Evolutionary conservation across 2,888 invertebrate genomes (phyloP), one percentile per base, ranked within the genome.

Genomic region (Aricia artaxerxes): DNA sequence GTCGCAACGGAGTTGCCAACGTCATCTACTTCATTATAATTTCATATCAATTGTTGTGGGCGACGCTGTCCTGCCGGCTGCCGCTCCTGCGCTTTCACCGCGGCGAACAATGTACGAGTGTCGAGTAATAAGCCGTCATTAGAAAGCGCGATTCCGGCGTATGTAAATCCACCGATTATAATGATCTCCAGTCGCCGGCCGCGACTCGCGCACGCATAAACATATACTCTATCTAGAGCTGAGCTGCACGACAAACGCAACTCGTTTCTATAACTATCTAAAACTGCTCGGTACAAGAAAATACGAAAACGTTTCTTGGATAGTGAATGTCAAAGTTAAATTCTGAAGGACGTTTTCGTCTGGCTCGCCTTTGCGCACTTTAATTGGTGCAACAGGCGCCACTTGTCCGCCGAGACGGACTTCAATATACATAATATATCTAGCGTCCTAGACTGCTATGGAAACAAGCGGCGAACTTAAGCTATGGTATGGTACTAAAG

Each of bases 141-240:
- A 92, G 92, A 92, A 92, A 93, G 92, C 87, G 87, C 87, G 87
- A 87, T 89, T 88, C 87, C 88, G 88, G 88, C 89, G 87, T 85
- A 92, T 89, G 90, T 88, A 88, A 90, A 92, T 89, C 88, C 87
- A 31, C 24, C 35, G 69, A 69, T 69, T 69, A 75, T 49, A 49
- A 79, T 49, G 75, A 73, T 40, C 44, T 9, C n/a, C 1, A 1
- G 5, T 1, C 40, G 13, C 4, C 38, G 3, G 44, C 9, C n/a
- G n/a, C 69, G 24, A 35, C 13, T 69, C 38, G 69, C 69, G 4
- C 11, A 35, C 69, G 69, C 9, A 64, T 35, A 64, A 35, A 64
- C 4, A 31, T 11, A 35, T 64, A 31, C 31, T 31, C 49, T 9
- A 49, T 11, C 9, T 57, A 57, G 4, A 57, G 11, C 4, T 57